Base-by-base conservation (phyloP, 2,797 vertebrate species). In the Cephalopachus bancanus region DNA sequence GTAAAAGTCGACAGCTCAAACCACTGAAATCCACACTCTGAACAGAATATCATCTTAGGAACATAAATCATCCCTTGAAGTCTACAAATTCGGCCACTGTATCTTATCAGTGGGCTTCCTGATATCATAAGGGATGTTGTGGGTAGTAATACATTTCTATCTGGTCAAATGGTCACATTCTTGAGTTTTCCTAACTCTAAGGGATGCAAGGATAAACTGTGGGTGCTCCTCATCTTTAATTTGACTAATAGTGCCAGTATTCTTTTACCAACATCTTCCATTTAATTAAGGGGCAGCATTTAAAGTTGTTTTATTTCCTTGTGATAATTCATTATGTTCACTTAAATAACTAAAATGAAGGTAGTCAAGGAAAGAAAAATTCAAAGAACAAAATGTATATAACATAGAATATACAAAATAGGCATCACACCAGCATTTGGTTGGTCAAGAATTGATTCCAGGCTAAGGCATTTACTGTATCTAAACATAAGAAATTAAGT, bases 331-430 rank as follows among this genome's bases (percentile, higher is more conserved):
- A 69, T 71, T 51, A 30, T 62, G 44, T 93, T 55, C 37, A 51
- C 83, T 84, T 96, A 96, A 91, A 83, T 83, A 89, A 89, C 33
- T 10, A n/a, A 76, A 93, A 79, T 44, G 62, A 62, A 91, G 16
- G 8, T 55, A 62, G 1, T 88, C 20, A 92, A 64, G 44, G 28
- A 95, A 94, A 78, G 30, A 85, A 67, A 9, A 2, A n/a, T 79
- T 55, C 11, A 83, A 81, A 92, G n/a, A 88, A 79, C 75, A 83
- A 83, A 89, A 92, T 26, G 10, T 62, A 67, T 55, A 28, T 57
- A 16, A 12, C 57, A 76, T 55, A 37, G 22, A 19, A 15, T 65
- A 89, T 75, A 7, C 5, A 26, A 93, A 91, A 81, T 88, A 74
- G 53, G 22, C 49, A 88, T 83, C 92, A 91, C 37, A 65, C 6